A percentile compares a stretch with the other conserved stretches of the same genome.
Evolutionary conservation across 2,797 vertebrate genomes (phyloP).

Genomic region (Acipenser ruthenus): DNA sequence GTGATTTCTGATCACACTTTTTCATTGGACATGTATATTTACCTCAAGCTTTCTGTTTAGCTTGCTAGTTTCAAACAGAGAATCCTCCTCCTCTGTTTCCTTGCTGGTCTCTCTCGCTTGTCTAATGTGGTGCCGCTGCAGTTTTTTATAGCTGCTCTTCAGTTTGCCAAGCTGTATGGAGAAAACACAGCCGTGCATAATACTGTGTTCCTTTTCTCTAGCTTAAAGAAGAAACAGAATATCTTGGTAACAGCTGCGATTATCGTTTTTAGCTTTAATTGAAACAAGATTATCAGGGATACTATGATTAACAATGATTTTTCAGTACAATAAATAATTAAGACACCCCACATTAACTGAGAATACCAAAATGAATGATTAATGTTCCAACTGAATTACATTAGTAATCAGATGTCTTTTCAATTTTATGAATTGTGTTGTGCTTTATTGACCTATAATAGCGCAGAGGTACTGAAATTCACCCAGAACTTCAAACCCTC

Average conservation of each 20-base stretch:
- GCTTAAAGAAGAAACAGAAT: not conserved
- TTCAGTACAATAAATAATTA: too few species aligned
- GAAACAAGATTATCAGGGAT: not conserved
- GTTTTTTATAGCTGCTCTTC: slow-evolving; percentile 53
- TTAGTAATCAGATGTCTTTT: too few species aligned
- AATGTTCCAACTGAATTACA: too few species aligned
- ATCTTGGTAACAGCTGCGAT: not conserved
- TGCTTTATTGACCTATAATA: too few species aligned
- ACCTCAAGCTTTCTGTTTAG: slow-evolving; percentile 54
- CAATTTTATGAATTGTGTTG: too few species aligned
- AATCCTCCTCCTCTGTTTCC: slow-evolving; percentile 29
- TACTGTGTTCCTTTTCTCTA: not conserved
- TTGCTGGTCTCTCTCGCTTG: slow-evolving; percentile 28
- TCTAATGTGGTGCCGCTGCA: slow-evolving; percentile 46
- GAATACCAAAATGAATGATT: too few species aligned
- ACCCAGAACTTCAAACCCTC: too few species aligned
- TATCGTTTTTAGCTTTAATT: not conserved
- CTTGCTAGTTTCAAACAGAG: slow-evolving; percentile 30
- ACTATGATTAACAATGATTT: too few species aligned
- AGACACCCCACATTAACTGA: too few species aligned
- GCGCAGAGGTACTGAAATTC: too few species aligned
- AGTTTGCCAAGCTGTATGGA: slow-evolving; percentile 53
- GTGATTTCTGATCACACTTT: too few species aligned
- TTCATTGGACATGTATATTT: slow-evolving; percentile 21
- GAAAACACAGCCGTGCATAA: not conserved